Evolutionary conservation across 2,113 vertebrate genomes (phyloP).

Genomic region (Oreochromis spilurus): DNA sequence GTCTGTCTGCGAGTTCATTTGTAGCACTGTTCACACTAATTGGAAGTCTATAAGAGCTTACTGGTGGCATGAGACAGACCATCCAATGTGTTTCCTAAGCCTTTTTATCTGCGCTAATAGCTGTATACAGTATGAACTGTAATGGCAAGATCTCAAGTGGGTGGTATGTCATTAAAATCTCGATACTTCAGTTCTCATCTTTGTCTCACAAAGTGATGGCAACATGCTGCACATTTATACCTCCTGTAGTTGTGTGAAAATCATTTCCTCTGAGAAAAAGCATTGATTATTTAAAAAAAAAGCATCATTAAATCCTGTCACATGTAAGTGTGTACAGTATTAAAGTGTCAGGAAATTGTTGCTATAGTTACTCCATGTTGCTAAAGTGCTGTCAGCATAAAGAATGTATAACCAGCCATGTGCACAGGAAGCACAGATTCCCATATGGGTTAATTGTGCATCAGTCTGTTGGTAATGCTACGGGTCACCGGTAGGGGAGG

Average conservation of each 20-base stretch:
- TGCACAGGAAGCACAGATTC: not conserved
- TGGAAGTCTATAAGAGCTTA: not conserved
- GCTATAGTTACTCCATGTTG: not conserved
- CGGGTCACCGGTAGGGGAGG: not conserved
- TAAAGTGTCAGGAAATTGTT: not conserved
- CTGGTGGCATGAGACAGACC: not conserved
- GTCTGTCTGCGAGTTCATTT: not conserved
- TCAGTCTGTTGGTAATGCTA: not conserved
- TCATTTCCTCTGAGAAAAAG: not conserved
- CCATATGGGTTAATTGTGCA: not conserved
- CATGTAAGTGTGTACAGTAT: not conserved
- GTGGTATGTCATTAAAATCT: not conserved
- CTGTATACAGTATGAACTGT: not conserved
- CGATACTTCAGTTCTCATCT: not conserved
- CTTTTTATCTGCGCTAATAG: not conserved
- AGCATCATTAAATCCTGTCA: not conserved
- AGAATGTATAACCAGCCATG: not conserved
- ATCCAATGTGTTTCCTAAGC: not conserved
- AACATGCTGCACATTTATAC: not conserved
- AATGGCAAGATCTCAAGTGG: not conserved
- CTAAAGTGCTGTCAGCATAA: not conserved
- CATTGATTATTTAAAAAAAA: not conserved
- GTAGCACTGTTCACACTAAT: not conserved
- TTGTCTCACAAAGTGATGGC: not conserved
- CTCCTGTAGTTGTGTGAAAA: not conserved